Percentiles rank a stretch among this genome's conserved stretches.
Evolutionary conservation across 1,140 invertebrate genomes (phyloP).

Genomic region (Hycleus phaleratus): DNA sequence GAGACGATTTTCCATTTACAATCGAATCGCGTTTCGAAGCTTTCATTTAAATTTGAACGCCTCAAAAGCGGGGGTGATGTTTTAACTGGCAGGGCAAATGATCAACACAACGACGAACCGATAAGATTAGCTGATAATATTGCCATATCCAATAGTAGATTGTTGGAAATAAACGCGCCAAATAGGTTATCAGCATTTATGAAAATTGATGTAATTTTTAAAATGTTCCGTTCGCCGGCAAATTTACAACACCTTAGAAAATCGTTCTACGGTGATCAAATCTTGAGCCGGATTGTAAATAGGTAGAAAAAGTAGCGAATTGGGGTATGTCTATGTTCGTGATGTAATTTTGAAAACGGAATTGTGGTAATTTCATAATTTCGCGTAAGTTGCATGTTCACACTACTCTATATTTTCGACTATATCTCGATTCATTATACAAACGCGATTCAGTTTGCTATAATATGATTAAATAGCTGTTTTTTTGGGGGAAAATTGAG

Average conservation of each 20-base stretch:
- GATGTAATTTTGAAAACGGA: slow-evolving; percentile 17
- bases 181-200: too few species aligned
- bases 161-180: too few species aligned
- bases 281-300: too few species aligned
- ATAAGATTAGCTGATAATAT: slow-evolving; percentile 16
- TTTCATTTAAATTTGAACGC: slow-evolving; percentile 6
- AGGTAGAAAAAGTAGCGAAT: neutral
- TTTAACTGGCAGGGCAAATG: neutral
- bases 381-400: slow-evolving; percentile 16
- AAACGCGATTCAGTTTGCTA: slow-evolving; percentile 17
- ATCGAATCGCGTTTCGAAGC: neutral
- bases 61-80: neutral
- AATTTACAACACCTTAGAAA: too few species aligned
- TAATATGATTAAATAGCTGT: neutral
- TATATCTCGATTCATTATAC: slow-evolving; percentile 22
- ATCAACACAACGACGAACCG: slow-evolving; percentile 7
- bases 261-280: too few species aligned
- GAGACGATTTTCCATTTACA: too few species aligned
- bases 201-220: too few species aligned
- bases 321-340: slow-evolving; percentile 12
- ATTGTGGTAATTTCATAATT: slow-evolving; percentile 20
- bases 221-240: too few species aligned
- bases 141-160: neutral
- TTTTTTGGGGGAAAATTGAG: slow-evolving; percentile 5
- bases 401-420: slow-evolving; percentile 8